These are phyloP conservation scores for Chlorops oryzae DNA, from an alignment of 1,140 invertebrate species.

Conservation along the genomic window DNA sequence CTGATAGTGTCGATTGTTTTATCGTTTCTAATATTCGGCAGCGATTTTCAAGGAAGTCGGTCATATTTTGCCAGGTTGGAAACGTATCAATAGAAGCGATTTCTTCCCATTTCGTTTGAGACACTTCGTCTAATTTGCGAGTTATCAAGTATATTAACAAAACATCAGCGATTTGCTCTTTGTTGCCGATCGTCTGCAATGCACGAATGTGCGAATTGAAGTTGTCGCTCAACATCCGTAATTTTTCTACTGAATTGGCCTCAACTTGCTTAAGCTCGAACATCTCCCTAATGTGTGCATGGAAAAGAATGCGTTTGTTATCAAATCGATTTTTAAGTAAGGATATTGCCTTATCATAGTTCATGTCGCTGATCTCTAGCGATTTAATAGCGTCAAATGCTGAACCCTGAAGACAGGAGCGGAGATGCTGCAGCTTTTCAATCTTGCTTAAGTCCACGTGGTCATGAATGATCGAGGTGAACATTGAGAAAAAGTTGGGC, in stretches of 20 bases:
- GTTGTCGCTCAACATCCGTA: background rate
- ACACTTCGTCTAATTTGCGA: background rate
- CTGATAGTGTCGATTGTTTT: too few relatives aligned
- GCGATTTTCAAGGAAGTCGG: conserved; percentile 1
- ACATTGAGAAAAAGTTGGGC: conserved; percentile 7
- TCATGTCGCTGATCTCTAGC: background rate
- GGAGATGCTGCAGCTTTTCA: conserved; percentile 5
- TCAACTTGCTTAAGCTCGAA: background rate
- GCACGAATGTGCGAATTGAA: conserved; percentile 1
- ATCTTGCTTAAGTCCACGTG: conserved; percentile 3
- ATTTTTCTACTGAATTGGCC: background rate
- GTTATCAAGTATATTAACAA: conserved; percentile 4
- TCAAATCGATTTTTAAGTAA: conserved; percentile 8
- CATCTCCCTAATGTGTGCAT: conserved; percentile 7
- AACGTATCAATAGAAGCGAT: background rate
- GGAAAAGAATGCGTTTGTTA: conserved; percentile 10
- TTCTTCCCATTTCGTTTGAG: conserved; percentile 9
- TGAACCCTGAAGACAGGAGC: background rate
- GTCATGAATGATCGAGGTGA: conserved; percentile 1
- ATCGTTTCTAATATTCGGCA: background rate
- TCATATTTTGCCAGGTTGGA: background rate
- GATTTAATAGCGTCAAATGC: conserved; percentile 7
- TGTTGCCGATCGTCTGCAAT: background rate
- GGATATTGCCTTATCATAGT: conserved; percentile 1
- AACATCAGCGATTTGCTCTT: conserved; percentile 1